Evolutionary conservation across 2,888 invertebrate genomes (phyloP).

Genomic region (Caenorhabditis japonica): DNA sequence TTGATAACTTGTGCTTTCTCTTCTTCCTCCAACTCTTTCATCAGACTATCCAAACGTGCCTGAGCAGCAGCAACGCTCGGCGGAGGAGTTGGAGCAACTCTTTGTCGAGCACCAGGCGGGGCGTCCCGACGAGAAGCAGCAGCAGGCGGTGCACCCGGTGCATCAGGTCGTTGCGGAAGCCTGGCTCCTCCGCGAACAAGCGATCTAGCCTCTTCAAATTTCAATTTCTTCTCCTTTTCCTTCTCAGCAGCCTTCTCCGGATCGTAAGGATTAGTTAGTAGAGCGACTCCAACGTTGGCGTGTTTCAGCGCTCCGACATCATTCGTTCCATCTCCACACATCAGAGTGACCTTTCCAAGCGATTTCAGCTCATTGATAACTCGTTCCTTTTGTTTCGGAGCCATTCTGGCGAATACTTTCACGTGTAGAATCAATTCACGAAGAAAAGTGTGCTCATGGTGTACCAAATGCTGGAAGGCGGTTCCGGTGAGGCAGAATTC

Average conservation of each 20-base stretch:
- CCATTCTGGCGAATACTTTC: conserved; percentile 94
- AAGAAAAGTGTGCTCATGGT: conserved; percentile 82
- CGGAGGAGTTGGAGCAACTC: conserved; percentile 30
- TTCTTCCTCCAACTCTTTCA: conserved; percentile 87
- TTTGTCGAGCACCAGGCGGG: conserved; percentile 50
- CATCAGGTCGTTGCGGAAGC: conserved; percentile 21
- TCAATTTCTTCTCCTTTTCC: conserved; percentile 57
- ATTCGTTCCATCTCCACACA: conserved; percentile 99
- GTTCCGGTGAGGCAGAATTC: conserved; percentile 97
- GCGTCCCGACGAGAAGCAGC: conserved; percentile 48
- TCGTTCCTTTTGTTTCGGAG: conserved; percentile 98
- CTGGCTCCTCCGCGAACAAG: conserved; percentile 38
- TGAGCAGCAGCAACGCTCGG: conserved; percentile 78
- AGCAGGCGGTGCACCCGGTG: conserved; percentile 4
- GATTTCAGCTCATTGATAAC: conserved; percentile 90
- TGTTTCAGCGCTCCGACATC: conserved; percentile 99
- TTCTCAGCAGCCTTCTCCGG: conserved; percentile 62
- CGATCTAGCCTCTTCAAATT: conserved; percentile 52
- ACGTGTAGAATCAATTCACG: conserved; percentile 87
- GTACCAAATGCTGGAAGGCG: conserved; percentile 81
- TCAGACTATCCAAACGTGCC: conserved; percentile 81
- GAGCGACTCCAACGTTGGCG: conserved; percentile 85
- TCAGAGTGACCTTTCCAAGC: conserved; percentile 90
- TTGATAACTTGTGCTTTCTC: conserved; percentile 87
- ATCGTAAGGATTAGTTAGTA: conserved; percentile 75